A percentile compares a stretch with the other conserved stretches of the same genome.
phyloP scores from a whole-genome alignment of 2,113 vertebrate genomes.

The Corydoras maculifer region DNA sequence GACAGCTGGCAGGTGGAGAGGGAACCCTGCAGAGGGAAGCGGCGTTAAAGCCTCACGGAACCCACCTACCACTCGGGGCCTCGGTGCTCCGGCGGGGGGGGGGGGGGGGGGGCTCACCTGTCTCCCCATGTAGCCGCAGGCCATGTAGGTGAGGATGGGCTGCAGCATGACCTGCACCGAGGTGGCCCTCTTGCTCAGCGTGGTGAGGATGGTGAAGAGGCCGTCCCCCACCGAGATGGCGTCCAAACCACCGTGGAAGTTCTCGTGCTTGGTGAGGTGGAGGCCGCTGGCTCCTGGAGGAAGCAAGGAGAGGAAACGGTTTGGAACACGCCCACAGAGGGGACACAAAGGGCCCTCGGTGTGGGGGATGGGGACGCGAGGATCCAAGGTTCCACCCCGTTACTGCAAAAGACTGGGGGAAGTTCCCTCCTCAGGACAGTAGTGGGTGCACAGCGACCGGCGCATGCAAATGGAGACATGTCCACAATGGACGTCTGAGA shows the following conservation, averaged over 20 bases:
- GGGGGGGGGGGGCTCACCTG: conserved; percentile 65
- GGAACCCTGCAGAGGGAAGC: conserved; percentile 72
- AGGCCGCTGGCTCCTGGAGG: conserved; percentile 88
- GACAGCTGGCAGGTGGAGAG: conserved; percentile 97
- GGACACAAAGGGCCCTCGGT: background rate
- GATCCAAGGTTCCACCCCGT: too few species aligned
- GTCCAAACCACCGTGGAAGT: conserved; percentile 94
- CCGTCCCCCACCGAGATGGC: conserved; percentile 97
- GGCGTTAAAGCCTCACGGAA: conserved; percentile 13
- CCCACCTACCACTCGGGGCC: too few species aligned
- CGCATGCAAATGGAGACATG: background rate
- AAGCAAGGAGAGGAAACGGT: background rate
- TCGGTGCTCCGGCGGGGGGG: too few species aligned
- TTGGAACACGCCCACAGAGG: background rate
- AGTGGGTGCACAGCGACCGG: too few species aligned
- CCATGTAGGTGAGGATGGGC: conserved; percentile 98
- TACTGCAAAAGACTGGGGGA: too few species aligned
- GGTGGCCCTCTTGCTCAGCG: conserved; percentile 92
- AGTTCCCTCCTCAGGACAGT: too few species aligned
- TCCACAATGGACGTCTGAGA: background rate
- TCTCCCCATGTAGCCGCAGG: conserved; percentile 97
- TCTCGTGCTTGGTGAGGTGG: conserved; percentile 96
- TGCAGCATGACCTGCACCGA: conserved; percentile 97
- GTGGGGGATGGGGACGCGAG: background rate
- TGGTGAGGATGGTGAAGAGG: conserved; percentile 94